phyloP scores from a whole-genome alignment of 2,888 invertebrate genomes.

The Plebejus melissa region DNA sequence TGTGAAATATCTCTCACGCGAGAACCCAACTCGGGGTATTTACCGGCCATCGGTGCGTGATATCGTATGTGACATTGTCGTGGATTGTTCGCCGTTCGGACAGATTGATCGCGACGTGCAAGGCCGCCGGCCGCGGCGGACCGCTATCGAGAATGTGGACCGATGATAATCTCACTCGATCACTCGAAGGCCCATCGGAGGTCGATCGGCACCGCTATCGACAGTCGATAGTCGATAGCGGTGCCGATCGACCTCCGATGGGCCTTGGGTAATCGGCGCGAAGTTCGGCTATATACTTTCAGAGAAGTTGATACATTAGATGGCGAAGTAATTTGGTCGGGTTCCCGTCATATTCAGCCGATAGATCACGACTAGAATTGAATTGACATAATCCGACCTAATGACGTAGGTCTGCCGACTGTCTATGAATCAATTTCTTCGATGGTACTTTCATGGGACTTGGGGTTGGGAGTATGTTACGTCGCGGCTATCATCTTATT shows the following conservation, averaged over 20 bases:
- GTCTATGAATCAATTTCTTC: no score
- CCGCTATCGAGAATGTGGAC: conserved; percentile 5
- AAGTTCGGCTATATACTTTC: neutral
- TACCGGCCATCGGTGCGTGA: neutral
- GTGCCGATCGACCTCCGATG: conserved; percentile 1
- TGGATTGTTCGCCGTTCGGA: neutral
- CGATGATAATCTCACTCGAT: conserved; percentile 8
- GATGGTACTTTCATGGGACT: no score
- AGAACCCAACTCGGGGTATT: neutral
- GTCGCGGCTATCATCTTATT: no score
- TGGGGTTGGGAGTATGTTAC: no score
- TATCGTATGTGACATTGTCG: neutral
- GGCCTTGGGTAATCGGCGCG: conserved; percentile 15
- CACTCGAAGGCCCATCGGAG: no score
- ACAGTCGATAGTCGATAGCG: neutral
- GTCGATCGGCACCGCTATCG: neutral
- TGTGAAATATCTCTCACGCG: neutral
- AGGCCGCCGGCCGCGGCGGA: neutral
- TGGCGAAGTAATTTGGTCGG: no score
- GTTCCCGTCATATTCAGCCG: no score
- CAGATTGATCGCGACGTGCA: conserved; percentile 7
- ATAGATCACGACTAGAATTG: no score
- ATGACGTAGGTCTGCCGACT: no score
- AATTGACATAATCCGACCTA: no score
- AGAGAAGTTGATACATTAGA: no score